phyloP scores from a whole-genome alignment of 2,888 invertebrate genomes.

The Hydriomena furcata region DNA sequence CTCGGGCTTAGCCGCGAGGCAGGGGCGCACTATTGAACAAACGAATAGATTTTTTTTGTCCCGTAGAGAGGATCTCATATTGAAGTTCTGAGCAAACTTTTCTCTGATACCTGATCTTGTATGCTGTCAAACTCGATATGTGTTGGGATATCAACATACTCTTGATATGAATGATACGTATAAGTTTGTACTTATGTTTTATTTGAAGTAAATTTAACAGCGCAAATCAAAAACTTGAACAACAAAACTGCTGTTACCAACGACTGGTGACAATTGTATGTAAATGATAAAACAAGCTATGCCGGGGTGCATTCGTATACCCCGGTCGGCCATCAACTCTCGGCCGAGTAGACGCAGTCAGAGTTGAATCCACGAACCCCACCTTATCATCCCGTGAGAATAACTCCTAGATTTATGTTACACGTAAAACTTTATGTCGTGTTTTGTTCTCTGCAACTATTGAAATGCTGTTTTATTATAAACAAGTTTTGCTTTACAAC shows the following conservation, averaged over 20 bases:
- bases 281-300: slow-evolving; percentile 29
- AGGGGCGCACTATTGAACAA: slow-evolving; percentile 59
- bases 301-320: slow-evolving; percentile 25
- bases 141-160: slow-evolving; percentile 1
- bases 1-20: slow-evolving; percentile 71
- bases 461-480: slow-evolving; percentile 52
- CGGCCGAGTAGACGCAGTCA: slow-evolving; percentile 28
- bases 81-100: slow-evolving; percentile 31
- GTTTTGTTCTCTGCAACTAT: slow-evolving; percentile 64
- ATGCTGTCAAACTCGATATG: not conserved
- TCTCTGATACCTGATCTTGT: slow-evolving; percentile 9
- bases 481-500: slow-evolving; percentile 41
- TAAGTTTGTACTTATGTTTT: no score
- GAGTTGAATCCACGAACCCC: slow-evolving; percentile 51
- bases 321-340: slow-evolving; percentile 36
- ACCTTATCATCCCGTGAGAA: slow-evolving; percentile 79
- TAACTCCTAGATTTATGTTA: slow-evolving; percentile 79
- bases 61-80: slow-evolving; percentile 43
- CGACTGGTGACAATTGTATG: slow-evolving; percentile 20
- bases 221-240: not conserved
- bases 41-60: slow-evolving; percentile 42
- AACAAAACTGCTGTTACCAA: not conserved
- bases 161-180: no score
- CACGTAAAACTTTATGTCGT: slow-evolving; percentile 79
- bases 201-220: not conserved